Conservation (phyloP, 2,888 invertebrate genomes). For the Hirtodrosophila alboralis region DNA sequence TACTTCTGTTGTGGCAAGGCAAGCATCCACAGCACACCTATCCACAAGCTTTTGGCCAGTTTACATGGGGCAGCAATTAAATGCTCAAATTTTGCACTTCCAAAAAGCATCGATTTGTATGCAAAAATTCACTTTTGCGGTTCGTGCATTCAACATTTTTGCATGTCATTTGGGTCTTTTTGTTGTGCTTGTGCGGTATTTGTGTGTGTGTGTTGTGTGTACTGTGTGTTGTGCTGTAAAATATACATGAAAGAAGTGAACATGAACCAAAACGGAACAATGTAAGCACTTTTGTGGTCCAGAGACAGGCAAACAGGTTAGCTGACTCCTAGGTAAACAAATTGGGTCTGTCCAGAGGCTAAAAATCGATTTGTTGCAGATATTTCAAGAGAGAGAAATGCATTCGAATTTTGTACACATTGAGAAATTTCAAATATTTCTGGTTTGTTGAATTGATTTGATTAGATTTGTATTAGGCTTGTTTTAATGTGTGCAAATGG, state of each 20-base stretch:
- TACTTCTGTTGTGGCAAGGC: slow-evolving; percentile 2
- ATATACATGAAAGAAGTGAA: slow-evolving; percentile 50
- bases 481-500: no score
- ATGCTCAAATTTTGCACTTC: slow-evolving; percentile 53
- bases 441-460: no score
- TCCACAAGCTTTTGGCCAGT: slow-evolving; percentile 15
- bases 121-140: slow-evolving; percentile 52
- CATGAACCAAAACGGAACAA: slow-evolving; percentile 28
- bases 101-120: slow-evolving; percentile 48
- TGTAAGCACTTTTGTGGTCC: slow-evolving; percentile 32
- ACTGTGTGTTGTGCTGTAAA: slow-evolving; percentile 30
- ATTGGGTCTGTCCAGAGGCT: slow-evolving; percentile 10
- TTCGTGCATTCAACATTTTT: slow-evolving; percentile 48
- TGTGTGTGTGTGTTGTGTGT: slow-evolving; percentile 1
- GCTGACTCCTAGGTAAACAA: slow-evolving; percentile 16
- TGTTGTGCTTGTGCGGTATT: slow-evolving; percentile 2
- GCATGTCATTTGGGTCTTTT: slow-evolving; percentile 50
- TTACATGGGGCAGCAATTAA: slow-evolving; percentile 58
- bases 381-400: no score
- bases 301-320: slow-evolving; percentile 1
- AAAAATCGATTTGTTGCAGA: slow-evolving; percentile 13
- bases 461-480: no score
- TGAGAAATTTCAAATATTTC: no score
- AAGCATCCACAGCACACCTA: neutral
- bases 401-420: no score